phyloP scores from a whole-genome alignment of 2,888 invertebrate genomes.

The Drosophila ezoana region DNA sequence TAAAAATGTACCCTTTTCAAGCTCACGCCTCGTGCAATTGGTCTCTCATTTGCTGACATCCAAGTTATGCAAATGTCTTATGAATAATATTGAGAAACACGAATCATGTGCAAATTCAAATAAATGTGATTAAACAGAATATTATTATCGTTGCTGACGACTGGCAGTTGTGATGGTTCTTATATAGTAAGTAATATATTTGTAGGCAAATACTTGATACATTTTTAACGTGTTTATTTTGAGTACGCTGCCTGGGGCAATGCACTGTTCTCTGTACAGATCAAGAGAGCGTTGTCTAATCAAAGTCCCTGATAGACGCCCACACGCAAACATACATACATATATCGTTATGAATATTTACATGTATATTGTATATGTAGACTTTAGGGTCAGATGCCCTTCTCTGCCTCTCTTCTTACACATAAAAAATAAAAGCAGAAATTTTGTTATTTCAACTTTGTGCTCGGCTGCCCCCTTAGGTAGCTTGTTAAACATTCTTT shows the following conservation, averaged over 20 bases:
- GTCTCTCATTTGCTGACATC: conserved; percentile 35
- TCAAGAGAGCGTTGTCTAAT: conserved; percentile 47
- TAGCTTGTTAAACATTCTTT: conserved; percentile 81
- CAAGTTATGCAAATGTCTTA: conserved; percentile 54
- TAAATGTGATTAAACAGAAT: not conserved
- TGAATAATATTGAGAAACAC: conserved; percentile 15
- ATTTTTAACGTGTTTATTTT: conserved; percentile 30
- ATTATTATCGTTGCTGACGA: conserved; percentile 12
- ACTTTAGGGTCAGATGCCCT: conserved; percentile 1
- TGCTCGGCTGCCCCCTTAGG: conserved; percentile 58
- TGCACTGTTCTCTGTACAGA: conserved; percentile 2
- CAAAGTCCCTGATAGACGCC: conserved; percentile 34
- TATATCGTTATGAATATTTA: conserved; percentile 11
- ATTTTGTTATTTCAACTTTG: conserved; percentile 78
- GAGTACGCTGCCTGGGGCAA: conserved; percentile 32
- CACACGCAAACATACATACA: conserved; percentile 2
- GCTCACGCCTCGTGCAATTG: conserved; percentile 42
- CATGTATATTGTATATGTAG: conserved; percentile 10
- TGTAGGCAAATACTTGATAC: conserved; percentile 39
- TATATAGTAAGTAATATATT: conserved; percentile 25
- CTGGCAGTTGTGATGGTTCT: conserved; percentile 5
- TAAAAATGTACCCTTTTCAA: conserved; percentile 16
- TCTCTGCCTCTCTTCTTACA: no score
- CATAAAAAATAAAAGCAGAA: conserved; percentile 63
- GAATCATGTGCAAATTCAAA: conserved; percentile 15